Conservation (phyloP, 2,797 vertebrate genomes). For the Mastacembelus armatus region DNA sequence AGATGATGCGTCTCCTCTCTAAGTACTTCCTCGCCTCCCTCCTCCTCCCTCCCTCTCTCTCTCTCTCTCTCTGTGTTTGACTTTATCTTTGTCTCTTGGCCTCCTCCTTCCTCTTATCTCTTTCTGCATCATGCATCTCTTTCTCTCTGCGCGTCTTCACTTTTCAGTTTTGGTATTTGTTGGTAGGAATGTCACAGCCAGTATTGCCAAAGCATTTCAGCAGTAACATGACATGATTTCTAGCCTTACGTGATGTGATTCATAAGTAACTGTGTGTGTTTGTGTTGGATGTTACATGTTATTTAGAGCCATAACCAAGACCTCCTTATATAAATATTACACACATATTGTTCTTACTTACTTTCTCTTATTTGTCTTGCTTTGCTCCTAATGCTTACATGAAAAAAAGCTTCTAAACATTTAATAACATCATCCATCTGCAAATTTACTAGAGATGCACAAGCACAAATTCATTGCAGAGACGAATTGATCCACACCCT, state of each 20-base stretch:
- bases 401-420: not conserved
- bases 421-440: not conserved
- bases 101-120: not conserved
- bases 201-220: not conserved
- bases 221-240: too few relatives aligned
- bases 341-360: not conserved
- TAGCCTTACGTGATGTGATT: too few relatives aligned
- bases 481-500: too few relatives aligned
- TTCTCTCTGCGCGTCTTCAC: not conserved
- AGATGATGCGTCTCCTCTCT: slow-evolving; percentile 78
- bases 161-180: not conserved
- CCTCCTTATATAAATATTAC: not conserved
- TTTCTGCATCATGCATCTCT: not conserved
- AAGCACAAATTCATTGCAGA: not conserved
- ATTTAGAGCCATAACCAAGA: too few relatives aligned
- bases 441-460: not conserved
- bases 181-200: not conserved
- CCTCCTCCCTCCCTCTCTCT: not conserved
- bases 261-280: not conserved
- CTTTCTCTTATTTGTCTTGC: not conserved
- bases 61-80: slow-evolving; percentile 3
- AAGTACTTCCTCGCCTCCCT: slow-evolving; percentile 62
- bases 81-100: slow-evolving; percentile 19
- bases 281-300: not conserved
- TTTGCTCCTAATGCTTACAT: not conserved